These are phyloP conservation scores for Aleadryas rufinucha DNA, from an alignment of 2,113 vertebrate genomes.

Conservation along the genomic window DNA sequence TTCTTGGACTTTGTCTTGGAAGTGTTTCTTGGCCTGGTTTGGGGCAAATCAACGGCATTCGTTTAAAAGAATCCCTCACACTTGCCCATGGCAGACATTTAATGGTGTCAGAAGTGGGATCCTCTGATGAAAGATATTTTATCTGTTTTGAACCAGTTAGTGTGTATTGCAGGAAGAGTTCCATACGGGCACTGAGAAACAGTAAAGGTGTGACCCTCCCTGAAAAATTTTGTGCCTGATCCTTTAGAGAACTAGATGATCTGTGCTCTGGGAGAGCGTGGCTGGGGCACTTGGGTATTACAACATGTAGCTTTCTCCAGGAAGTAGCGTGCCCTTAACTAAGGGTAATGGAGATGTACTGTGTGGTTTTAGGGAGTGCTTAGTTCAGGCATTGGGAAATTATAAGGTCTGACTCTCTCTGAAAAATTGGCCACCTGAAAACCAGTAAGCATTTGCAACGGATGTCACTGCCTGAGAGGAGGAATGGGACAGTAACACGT, in stretches of 20 bases:
- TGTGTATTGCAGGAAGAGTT: background rate
- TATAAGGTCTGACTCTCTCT: background rate
- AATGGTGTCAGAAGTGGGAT: background rate
- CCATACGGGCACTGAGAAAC: background rate
- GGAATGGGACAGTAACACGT: background rate
- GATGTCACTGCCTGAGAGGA: background rate
- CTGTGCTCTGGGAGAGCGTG: background rate
- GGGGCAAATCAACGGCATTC: background rate
- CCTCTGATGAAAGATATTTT: background rate
- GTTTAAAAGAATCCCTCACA: background rate
- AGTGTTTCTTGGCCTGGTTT: too few species aligned
- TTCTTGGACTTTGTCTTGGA: too few species aligned
- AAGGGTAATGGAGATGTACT: background rate
- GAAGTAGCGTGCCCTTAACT: background rate
- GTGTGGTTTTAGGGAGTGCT: background rate
- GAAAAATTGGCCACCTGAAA: background rate
- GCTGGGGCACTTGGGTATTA: background rate
- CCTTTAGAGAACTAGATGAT: background rate
- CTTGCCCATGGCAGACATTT: background rate
- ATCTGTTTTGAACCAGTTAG: background rate
- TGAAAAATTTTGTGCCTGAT: background rate
- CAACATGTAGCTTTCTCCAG: background rate
- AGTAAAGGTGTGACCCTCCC: background rate
- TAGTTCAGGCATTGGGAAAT: background rate
- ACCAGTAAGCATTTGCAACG: fast-evolving